Evolutionary conservation across 2,888 invertebrate species (phyloP).

Genomic region (Glomeris marginata): DNA sequence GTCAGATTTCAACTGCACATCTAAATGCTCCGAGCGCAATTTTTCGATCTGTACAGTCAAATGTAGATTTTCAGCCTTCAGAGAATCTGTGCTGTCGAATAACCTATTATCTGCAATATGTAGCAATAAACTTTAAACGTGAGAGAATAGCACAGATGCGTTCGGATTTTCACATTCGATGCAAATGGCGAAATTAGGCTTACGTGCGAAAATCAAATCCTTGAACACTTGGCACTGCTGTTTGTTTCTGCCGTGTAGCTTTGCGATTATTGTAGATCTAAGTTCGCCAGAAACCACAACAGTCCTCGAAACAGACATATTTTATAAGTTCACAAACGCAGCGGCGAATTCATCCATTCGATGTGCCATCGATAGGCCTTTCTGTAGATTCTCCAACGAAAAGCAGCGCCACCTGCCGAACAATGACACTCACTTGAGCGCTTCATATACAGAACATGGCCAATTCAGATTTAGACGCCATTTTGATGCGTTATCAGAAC

Average conservation of each 20-base stretch:
- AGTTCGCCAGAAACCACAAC: slow-evolving; percentile 30
- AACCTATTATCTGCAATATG: slow-evolving; percentile 56
- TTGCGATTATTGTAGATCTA: slow-evolving; percentile 52
- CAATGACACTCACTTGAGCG: too few species aligned
- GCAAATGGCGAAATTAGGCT: slow-evolving; percentile 30
- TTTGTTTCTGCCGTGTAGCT: slow-evolving; percentile 57
- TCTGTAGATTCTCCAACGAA: too few species aligned
- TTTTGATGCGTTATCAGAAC: too few species aligned
- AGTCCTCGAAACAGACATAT: slow-evolving; percentile 5
- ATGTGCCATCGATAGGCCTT: too few species aligned
- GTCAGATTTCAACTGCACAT: slow-evolving; percentile 31
- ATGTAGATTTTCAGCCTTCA: slow-evolving; percentile 70
- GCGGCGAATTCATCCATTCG: background rate
- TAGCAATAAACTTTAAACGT: background rate
- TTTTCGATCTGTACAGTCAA: slow-evolving; percentile 73
- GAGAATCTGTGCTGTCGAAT: slow-evolving; percentile 63
- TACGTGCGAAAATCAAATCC: slow-evolving; percentile 67
- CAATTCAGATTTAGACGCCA: too few species aligned
- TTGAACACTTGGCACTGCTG: slow-evolving; percentile 57
- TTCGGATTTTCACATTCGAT: background rate
- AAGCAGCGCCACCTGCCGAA: too few species aligned
- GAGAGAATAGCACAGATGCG: too few species aligned
- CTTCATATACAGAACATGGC: too few species aligned
- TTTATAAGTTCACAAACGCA: background rate
- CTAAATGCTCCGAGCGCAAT: slow-evolving; percentile 41